phyloP scores from a whole-genome alignment of 2,888 invertebrate species.

The Sceliomorpha sp. region DNA sequence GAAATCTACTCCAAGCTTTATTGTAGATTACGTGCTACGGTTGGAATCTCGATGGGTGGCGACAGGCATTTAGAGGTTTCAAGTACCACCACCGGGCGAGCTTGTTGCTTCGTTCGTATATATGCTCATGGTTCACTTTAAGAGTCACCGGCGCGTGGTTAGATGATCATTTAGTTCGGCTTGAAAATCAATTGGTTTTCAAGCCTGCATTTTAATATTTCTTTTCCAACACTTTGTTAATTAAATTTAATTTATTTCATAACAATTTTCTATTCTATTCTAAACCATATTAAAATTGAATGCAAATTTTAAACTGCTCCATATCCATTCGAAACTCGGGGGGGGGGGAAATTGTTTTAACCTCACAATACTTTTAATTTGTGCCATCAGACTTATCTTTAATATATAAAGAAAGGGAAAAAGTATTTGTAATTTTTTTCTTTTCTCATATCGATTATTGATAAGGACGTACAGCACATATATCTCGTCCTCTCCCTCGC shows the following conservation, averaged over 20 bases:
- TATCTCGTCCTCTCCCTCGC: constrained; percentile 33
- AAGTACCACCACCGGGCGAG: constrained; percentile 55
- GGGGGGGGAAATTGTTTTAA: too few species aligned
- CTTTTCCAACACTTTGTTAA: constrained; percentile 1
- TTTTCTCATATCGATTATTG: not conserved
- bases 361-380: too few species aligned
- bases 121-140: constrained; percentile 48
- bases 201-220: not conserved
- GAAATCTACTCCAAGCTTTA: constrained; percentile 41
- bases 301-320: too few species aligned
- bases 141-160: constrained; percentile 28
- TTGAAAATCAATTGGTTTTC: constrained; percentile 30
- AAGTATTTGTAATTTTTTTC: too few species aligned
- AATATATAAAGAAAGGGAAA: too few species aligned
- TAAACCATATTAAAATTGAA: too few species aligned
- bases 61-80: constrained; percentile 57
- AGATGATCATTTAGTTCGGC: constrained; percentile 40
- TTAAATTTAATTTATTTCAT: not conserved
- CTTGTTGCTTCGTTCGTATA: constrained; percentile 57
- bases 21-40: constrained; percentile 39
- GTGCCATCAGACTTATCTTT: too few species aligned
- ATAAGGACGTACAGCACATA: constrained; percentile 20
- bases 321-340: too few species aligned
- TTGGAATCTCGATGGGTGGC: constrained; percentile 51
- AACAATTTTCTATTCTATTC: too few species aligned